Percentiles rank a stretch among this genome's conserved stretches.
Conservation (phyloP, 2,797 vertebrate genomes). For the Artibeus lituratus region DNA sequence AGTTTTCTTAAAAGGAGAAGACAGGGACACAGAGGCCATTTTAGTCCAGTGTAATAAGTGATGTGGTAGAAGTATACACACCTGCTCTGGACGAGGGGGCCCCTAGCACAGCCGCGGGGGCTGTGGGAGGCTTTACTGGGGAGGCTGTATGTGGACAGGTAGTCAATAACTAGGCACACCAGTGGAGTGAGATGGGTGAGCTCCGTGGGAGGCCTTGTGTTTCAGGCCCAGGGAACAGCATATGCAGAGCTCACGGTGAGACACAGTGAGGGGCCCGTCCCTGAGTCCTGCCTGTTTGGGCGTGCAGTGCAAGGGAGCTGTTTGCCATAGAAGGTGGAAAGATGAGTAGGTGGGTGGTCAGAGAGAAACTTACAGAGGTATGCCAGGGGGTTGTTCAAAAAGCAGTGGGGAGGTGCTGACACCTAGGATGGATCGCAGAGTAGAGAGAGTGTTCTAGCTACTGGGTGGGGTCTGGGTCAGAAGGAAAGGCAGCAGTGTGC, state of each 20-base stretch:
- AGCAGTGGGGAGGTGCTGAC: not conserved
- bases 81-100: too few relatives aligned
- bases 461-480: accelerated
- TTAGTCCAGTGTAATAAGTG: not conserved
- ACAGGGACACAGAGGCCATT: not conserved
- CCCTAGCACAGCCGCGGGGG: not conserved
- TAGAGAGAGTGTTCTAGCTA: not conserved
- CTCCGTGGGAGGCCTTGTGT: not conserved
- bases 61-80: not conserved
- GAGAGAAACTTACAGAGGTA: not conserved
- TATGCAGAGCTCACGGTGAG: not conserved
- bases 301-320: not conserved
- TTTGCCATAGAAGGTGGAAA: too few relatives aligned
- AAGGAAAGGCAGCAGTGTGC: not conserved
- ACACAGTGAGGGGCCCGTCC: not conserved
- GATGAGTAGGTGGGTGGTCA: not conserved
- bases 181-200: too few relatives aligned
- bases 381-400: not conserved
- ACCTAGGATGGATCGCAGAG: not conserved
- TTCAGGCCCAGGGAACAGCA: not conserved
- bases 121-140: not conserved
- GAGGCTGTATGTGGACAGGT: not conserved
- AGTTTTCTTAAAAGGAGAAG: not conserved
- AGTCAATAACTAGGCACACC: not conserved
- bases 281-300: accelerated